A percentile compares a stretch with the other conserved stretches of the same genome.
These are phyloP conservation scores for Caenorhabditis brenneri DNA, from an alignment of 1,140 invertebrate species.

Conservation along the genomic window DNA sequence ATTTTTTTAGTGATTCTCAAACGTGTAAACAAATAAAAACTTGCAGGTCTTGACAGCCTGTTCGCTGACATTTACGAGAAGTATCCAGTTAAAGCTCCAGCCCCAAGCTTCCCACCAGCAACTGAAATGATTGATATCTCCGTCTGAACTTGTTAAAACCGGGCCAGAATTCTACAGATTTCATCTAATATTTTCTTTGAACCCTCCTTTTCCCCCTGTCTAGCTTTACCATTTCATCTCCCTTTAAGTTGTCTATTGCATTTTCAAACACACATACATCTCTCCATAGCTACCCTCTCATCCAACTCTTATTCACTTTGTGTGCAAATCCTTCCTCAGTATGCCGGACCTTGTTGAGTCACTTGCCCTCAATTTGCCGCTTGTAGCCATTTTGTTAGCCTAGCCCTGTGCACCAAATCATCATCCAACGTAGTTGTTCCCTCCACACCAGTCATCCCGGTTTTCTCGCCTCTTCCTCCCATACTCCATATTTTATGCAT, in stretches of 20 bases:
- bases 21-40: neutral
- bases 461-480: neutral
- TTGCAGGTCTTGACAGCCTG: neutral
- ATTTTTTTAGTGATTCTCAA: neutral
- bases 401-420: slow-evolving; percentile 4
- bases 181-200: neutral
- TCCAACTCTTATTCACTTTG: slow-evolving; percentile 23
- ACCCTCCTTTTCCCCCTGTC: no score
- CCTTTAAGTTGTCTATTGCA: neutral
- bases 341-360: neutral
- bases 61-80: neutral
- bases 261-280: no score
- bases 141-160: neutral
- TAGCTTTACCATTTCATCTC: neutral
- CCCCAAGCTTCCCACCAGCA: neutral
- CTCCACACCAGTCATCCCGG: neutral
- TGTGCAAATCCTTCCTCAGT: neutral
- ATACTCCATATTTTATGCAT: slow-evolving; percentile 36
- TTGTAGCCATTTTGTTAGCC: slow-evolving; percentile 19
- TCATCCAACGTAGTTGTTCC: slow-evolving; percentile 17
- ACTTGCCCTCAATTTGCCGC: neutral
- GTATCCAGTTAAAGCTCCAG: neutral
- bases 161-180: neutral
- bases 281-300: no score
- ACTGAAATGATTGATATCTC: neutral